Base-by-base conservation (phyloP, 2,888 invertebrate genomes). In the Argyresthia goedartella region DNA sequence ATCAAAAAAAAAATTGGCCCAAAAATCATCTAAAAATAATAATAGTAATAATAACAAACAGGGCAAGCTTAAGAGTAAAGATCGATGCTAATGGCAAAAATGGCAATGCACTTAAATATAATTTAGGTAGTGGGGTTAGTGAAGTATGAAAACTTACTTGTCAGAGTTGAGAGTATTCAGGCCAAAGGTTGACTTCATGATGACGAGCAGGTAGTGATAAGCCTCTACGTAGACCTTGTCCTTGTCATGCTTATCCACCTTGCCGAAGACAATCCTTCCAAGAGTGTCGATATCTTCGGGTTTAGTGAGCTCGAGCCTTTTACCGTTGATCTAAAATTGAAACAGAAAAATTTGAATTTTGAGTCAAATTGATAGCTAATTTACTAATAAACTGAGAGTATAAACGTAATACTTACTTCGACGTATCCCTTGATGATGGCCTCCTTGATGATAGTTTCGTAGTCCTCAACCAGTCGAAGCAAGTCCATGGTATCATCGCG, bases 141-240 rank as follows among this genome's bases (percentile, higher is more conserved):
- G 25, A 25, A 25, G 25, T 43, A 8, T 4, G 3, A 43, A 8
- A 11, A 65, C 81, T 68, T 67, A 86, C 85, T 77, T 77, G 60
- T 85, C 78, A 14, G 67, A 66, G 14, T 57, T 47, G 45, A 75
- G 54, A 1, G 75, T 75, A 57, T 84, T 79, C 1, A 82, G 69
- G 42, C 85, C 85, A 57, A 86, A 60, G 15, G 76, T 72, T 33
- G 89, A 77, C 55, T 89, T 85, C 66, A 88, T 88, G 53, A 90
- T 79, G 56, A 86, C 75, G 47, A 90, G 86, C 57, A 89, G 76
- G 60, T 89, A 88, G 41, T 91, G 90, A 71, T 91, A 91, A 49
- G 84, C 76, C 50, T 77, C 73, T 42, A 76, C 63, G 25, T 58
- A 69, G 57, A 67, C 78, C 67, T 53, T 81, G 50, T 51, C 71